Percentiles rank a stretch among this genome's conserved stretches.
phyloP scores from a whole-genome alignment of 1,140 invertebrate genomes.

The Euura lappo region DNA sequence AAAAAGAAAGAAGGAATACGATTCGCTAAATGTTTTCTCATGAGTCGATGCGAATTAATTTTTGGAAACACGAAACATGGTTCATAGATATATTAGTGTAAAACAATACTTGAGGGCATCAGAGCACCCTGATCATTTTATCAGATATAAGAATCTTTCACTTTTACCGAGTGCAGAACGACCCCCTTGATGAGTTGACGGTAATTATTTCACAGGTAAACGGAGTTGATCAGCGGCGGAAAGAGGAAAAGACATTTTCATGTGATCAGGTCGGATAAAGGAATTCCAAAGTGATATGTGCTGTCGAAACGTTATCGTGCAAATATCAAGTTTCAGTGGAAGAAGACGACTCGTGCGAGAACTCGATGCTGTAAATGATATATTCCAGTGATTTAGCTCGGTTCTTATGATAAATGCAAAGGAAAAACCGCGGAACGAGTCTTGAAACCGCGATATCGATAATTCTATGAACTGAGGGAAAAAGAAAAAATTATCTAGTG shows the following conservation, averaged over 20 bases:
- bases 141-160: too few species aligned
- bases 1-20: constrained; percentile 29
- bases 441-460: constrained; percentile 15
- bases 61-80: too few species aligned
- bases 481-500: not conserved
- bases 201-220: constrained; percentile 6
- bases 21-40: not conserved
- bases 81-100: too few species aligned
- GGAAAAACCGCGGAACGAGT: constrained; percentile 23
- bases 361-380: not conserved
- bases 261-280: not conserved
- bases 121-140: too few species aligned
- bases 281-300: not conserved
- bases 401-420: constrained; percentile 2
- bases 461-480: too few species aligned
- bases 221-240: not conserved
- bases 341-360: not conserved
- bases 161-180: too few species aligned
- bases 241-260: not conserved
- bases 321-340: not conserved
- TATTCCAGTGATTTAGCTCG: too few species aligned
- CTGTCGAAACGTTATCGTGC: not conserved
- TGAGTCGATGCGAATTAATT: not conserved
- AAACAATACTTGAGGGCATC: too few species aligned
- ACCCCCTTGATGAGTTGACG: too few species aligned